Base-by-base conservation (phyloP, 2,797 vertebrate genomes). In the Sebastiscus albofasciatus region DNA sequence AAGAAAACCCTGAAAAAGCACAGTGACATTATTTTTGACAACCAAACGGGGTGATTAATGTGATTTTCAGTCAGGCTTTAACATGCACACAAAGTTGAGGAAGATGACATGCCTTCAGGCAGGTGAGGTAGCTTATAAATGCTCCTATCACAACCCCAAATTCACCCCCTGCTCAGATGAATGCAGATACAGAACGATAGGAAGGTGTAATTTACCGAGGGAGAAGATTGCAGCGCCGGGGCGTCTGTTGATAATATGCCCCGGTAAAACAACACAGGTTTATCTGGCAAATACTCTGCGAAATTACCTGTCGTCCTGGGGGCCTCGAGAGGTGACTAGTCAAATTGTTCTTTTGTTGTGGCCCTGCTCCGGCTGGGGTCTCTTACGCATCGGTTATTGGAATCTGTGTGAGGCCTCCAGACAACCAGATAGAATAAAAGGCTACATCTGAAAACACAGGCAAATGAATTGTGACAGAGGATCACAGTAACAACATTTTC, bases 201-300 rank as follows among this genome's bases (percentile, higher is more conserved):
- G 13, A 65, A 10, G 61, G 49, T 78, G 52, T 84, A 70, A 87
- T 91, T 89, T 87, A 80, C 76, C 1, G 3, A 56, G 70, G 61
- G 84, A 87, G 61, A 81, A 81, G 78, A 88, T 79, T 24, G 49
- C 75, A 81, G 76, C 34, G 18, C 29, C 0, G 14, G 61, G 33
- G 52, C 13, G 8, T 75, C 71, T 73, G 75, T 75, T 85, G 84
- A 89, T 85, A 89, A 83, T 65, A 65, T 42, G 67, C 79, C 72
- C 62, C 29, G 2, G 16, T 88, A 81, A 86, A 90, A 93, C 84
- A 92, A 92, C 87, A 89, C 75, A 73, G 70, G 67, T 91, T 91
- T 90, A 93, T 93, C 91, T 87, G 61, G 34, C 67, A 79, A 83
- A 90, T 81, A 73, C 60, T 64, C 73, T 14, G 62, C 42, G 71